Conservation (phyloP, 1,140 invertebrate species). For the Bombus picipes region DNA sequence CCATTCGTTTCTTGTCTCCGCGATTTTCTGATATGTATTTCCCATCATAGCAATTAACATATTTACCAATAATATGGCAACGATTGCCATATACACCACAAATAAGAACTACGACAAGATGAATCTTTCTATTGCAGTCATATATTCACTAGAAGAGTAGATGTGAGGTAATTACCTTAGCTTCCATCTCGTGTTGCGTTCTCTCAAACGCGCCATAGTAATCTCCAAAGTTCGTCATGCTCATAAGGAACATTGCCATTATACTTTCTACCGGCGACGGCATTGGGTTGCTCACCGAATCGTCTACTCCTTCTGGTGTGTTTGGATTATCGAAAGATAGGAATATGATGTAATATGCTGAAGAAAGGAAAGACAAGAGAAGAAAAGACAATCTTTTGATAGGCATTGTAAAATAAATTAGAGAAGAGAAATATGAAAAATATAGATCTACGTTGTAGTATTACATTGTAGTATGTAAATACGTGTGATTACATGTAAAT, state of each 20-base stretch:
- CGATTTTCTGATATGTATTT: constrained; percentile 99
- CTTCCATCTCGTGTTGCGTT: constrained; percentile 93
- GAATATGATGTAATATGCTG: constrained; percentile 96
- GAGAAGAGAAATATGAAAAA: too few relatives aligned
- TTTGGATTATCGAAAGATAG: constrained; percentile 92
- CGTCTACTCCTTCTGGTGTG: constrained; percentile 88
- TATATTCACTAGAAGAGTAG: background rate
- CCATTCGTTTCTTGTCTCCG: constrained; percentile 98
- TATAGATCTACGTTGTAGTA: too few relatives aligned
- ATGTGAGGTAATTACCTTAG: constrained; percentile 86
- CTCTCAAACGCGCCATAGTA: constrained; percentile 95
- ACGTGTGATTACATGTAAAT: background rate
- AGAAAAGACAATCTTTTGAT: background rate
- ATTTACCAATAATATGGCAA: constrained; percentile 97
- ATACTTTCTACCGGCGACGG: constrained; percentile 95
- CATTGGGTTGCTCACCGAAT: constrained; percentile 90
- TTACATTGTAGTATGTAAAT: background rate
- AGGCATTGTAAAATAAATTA: too few relatives aligned
- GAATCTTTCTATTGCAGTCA: background rate
- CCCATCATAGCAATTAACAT: constrained; percentile 99
- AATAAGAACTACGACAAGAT: constrained; percentile 89
- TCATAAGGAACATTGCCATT: constrained; percentile 99
- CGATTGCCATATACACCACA: constrained; percentile 97
- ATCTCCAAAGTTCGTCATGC: constrained; percentile 97
- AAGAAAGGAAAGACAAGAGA: constrained; percentile 53